Percentiles rank a stretch among this genome's conserved stretches.
These are phyloP conservation scores for Neoitamus cyanurus DNA, from an alignment of 2,888 invertebrate species.

Conservation along the genomic window DNA sequence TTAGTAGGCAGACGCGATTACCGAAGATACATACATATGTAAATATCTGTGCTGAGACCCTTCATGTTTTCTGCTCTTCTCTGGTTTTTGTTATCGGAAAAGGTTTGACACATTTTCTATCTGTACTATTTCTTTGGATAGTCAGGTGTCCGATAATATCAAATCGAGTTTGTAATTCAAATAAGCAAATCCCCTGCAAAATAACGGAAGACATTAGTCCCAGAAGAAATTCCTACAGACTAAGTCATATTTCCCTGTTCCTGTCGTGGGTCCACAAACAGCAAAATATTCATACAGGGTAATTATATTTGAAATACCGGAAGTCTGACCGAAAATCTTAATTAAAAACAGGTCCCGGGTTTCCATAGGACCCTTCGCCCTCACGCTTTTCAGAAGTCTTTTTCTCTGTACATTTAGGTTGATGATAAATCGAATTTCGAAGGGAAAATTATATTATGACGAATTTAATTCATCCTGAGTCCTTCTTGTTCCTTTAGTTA, in stretches of 20 bases:
- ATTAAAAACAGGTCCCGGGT: neutral
- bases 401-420: neutral
- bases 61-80: neutral
- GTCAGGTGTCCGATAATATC: neutral
- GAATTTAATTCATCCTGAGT: neutral
- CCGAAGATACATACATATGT: too few relatives aligned
- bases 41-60: neutral
- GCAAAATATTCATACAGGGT: neutral
- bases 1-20: neutral
- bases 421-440: neutral
- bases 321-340: slow-evolving; percentile 5
- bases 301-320: slow-evolving; percentile 11
- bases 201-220: neutral
- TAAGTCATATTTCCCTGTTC: neutral
- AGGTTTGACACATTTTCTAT: neutral
- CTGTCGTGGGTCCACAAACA: neutral
- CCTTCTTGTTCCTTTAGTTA: neutral
- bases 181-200: neutral
- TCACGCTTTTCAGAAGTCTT: neutral
- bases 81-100: neutral
- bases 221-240: neutral
- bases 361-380: neutral
- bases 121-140: neutral
- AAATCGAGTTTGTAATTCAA: neutral
- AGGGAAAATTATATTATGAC: neutral